These are phyloP conservation scores for Melanotaenia trifasciata DNA, from an alignment of 2,797 vertebrate genomes.

Conservation along the genomic window DNA sequence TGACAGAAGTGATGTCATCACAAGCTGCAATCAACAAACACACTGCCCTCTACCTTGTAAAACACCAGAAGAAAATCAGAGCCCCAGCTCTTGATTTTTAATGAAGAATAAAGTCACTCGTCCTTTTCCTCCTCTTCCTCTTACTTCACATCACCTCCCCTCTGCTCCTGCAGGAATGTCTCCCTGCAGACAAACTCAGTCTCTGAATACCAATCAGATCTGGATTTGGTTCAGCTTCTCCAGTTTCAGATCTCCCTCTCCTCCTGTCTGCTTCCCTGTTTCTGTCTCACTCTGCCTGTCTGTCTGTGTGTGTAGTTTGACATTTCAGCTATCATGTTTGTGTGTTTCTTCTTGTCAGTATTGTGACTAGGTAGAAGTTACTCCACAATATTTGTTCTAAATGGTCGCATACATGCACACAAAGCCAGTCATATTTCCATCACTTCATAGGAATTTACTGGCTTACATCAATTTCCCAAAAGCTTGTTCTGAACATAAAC, in stretches of 20 bases:
- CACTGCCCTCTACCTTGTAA: background rate
- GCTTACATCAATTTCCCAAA: background rate
- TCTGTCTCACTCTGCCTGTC: background rate
- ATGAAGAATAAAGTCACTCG: constrained; percentile 11
- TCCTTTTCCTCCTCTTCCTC: constrained; percentile 10
- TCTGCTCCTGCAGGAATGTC: constrained; percentile 53
- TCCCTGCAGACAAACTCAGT: constrained; percentile 42
- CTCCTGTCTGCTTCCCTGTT: constrained; percentile 7
- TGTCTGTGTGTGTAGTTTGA: background rate
- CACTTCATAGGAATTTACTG: background rate
- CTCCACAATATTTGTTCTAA: background rate
- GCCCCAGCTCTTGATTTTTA: constrained; percentile 12
- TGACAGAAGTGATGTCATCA: background rate
- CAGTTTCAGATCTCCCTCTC: constrained; percentile 44
- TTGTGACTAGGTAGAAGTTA: background rate
- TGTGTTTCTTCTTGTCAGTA: background rate
- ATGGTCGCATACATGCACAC: background rate
- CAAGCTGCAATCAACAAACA: background rate
- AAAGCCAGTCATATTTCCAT: background rate
- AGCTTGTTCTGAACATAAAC: background rate
- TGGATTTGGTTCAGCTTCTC: constrained; percentile 60
- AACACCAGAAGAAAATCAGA: background rate
- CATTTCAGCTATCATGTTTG: constrained; percentile 22
- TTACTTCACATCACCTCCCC: constrained; percentile 1
- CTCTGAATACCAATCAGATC: constrained; percentile 71